Conservation (phyloP, 2,113 vertebrate species). For the Atrichornis clamosus region DNA sequence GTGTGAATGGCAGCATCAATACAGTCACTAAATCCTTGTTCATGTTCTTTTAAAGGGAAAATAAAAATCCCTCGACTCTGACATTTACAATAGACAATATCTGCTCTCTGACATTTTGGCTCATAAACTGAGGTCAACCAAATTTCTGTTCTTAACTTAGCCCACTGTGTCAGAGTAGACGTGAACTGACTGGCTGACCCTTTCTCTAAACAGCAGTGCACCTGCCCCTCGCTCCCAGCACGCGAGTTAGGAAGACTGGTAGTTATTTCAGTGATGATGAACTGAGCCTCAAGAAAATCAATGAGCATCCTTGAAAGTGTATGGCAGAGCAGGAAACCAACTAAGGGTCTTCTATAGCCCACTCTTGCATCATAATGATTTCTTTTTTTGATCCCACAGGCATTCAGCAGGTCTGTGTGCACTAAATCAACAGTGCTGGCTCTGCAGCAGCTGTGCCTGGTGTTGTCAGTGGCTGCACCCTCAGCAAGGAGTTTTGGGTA, state of each 20-base stretch:
- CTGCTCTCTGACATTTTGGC: constrained; percentile 38
- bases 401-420: background rate
- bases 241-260: accelerated
- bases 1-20: background rate
- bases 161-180: background rate
- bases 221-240: background rate
- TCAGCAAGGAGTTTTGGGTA: accelerated
- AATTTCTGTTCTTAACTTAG: background rate
- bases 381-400: background rate
- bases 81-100: constrained; percentile 38
- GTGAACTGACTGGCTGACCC: background rate
- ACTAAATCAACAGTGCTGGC: accelerated
- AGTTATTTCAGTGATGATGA: background rate
- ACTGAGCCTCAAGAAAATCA: background rate
- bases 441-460: background rate
- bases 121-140: background rate
- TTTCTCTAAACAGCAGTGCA: background rate
- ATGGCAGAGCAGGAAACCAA: background rate
- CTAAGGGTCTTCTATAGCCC: background rate
- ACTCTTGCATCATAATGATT: background rate
- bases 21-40: background rate
- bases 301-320: accelerated
- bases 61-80: background rate
- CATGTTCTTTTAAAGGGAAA: background rate
- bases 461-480: background rate